A percentile compares a stretch with the other conserved stretches of the same genome.
phyloP scores from a whole-genome alignment of 2,797 vertebrate genomes.

The Gephyroberyx darwinii region DNA sequence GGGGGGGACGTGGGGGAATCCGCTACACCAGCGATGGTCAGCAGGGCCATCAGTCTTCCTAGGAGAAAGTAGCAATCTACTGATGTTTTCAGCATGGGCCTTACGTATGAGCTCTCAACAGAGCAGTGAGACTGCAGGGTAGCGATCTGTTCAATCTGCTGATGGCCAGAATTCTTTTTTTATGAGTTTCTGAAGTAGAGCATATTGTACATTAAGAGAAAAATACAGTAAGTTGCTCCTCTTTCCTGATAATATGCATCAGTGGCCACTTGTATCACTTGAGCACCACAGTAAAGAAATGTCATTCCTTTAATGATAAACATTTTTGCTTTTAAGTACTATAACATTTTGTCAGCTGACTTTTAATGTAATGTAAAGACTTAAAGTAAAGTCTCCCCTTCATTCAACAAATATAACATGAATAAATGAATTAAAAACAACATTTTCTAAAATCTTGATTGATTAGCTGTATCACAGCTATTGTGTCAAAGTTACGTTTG shows the following conservation, averaged over 20 bases:
- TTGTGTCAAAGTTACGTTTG: conserved; percentile 22
- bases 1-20: too few species aligned
- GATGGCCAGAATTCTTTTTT: conserved; percentile 30
- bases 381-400: neutral
- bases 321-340: conserved; percentile 4
- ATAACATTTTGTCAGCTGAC: neutral
- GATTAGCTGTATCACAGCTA: conserved; percentile 15
- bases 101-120: neutral
- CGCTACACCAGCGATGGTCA: too few species aligned
- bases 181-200: conserved; percentile 25
- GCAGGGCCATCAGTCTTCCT: conserved; percentile 2
- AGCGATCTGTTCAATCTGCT: conserved; percentile 7
- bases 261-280: too few species aligned
- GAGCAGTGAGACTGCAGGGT: neutral
- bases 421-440: conserved; percentile 24
- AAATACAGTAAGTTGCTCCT: neutral
- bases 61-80: neutral
- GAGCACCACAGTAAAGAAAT: neutral
- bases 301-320: neutral
- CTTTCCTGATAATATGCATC: neutral
- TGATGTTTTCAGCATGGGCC: neutral
- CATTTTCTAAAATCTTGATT: neutral
- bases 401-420: conserved; percentile 4
- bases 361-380: neutral
- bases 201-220: conserved; percentile 36